Evolutionary conservation across 2,888 invertebrate genomes (phyloP).

Genomic region (Bellardia pandia): DNA sequence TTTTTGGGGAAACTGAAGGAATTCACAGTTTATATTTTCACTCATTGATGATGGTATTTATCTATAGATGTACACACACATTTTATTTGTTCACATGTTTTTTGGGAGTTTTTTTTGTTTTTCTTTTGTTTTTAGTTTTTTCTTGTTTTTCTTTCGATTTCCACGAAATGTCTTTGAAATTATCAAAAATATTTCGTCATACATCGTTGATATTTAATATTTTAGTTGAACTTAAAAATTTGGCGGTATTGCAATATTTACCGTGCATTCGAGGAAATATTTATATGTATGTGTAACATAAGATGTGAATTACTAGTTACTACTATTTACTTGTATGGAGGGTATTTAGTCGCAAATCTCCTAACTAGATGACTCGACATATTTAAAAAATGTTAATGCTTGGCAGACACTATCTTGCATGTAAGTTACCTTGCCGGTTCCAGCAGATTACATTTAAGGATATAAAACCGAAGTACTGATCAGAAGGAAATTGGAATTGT

Average conservation of each 20-base stretch:
- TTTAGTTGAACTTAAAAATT: constrained; percentile 20
- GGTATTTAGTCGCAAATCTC: too few species aligned
- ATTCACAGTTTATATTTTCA: not conserved
- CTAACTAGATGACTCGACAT: too few species aligned
- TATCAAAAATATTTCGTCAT: constrained; percentile 52
- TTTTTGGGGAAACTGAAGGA: not conserved
- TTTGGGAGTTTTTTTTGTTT: not conserved
- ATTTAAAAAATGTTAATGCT: too few species aligned
- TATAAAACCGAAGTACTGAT: too few species aligned
- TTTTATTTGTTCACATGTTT: not conserved
- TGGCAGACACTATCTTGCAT: too few species aligned
- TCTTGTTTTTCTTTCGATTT: not conserved
- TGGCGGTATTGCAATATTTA: not conserved
- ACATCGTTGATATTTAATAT: constrained; percentile 31
- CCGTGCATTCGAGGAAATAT: not conserved
- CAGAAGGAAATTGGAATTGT: too few species aligned
- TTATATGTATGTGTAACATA: not conserved
- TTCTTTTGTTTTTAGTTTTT: constrained; percentile 1
- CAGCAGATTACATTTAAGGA: too few species aligned
- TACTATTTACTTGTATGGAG: too few species aligned
- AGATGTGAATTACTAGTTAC: not conserved
- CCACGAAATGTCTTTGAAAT: constrained; percentile 3
- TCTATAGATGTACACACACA: constrained; percentile 13
- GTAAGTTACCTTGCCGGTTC: too few species aligned
- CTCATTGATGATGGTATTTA: not conserved